A percentile compares a stretch with the other conserved stretches of the same genome.
Conservation (phyloP, 2,888 invertebrate genomes). For the Bhutanitis thaidina region DNA sequence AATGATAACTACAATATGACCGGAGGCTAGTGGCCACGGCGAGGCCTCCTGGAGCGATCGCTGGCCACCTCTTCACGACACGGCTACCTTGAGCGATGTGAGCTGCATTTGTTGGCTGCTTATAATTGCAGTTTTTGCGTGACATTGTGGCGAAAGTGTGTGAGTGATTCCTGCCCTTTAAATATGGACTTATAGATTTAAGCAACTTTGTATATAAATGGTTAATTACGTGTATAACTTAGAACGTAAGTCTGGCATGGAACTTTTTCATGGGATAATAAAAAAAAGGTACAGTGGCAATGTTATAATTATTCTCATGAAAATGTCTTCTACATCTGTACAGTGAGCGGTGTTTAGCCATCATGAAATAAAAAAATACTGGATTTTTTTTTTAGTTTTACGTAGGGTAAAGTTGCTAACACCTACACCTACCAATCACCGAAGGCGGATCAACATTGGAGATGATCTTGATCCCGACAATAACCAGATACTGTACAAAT, state of each 20-base stretch:
- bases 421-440: no score
- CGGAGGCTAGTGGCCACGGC: constrained; percentile 51
- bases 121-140: constrained; percentile 27
- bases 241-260: background rate
- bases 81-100: constrained; percentile 22
- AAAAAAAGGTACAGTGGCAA: no score
- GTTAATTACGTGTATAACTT: constrained; percentile 3
- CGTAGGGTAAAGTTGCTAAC: no score
- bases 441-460: no score
- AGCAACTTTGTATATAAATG: constrained; percentile 11
- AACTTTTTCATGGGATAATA: background rate
- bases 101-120: constrained; percentile 25
- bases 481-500: no score
- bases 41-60: constrained; percentile 54
- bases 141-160: constrained; percentile 20
- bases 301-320: no score
- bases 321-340: no score
- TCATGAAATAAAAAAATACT: no score
- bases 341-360: no score
- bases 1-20: constrained; percentile 73
- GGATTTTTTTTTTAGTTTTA: no score
- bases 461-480: no score
- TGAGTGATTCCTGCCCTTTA: constrained; percentile 18
- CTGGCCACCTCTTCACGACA: constrained; percentile 49
- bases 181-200: constrained; percentile 11